Conservation (phyloP, 2,888 invertebrate genomes). For the Tipula confusa region DNA sequence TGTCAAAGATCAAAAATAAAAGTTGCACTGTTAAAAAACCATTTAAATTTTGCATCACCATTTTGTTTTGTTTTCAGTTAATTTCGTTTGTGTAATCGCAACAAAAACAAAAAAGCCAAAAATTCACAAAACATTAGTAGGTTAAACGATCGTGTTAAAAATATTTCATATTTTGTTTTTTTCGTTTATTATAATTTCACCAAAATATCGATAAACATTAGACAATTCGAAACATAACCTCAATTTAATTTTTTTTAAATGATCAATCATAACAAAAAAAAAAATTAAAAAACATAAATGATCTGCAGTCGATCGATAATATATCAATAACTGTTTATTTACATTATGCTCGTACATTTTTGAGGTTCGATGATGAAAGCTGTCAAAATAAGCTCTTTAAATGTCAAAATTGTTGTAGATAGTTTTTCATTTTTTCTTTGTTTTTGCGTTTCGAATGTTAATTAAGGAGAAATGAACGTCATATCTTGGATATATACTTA, state of each 20-base stretch:
- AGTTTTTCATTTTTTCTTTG: background rate
- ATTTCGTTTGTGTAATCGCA: background rate
- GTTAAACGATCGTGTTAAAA: conserved; percentile 9
- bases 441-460: background rate
- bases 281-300: background rate
- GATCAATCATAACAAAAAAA: background rate
- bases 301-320: background rate
- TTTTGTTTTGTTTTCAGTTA: background rate
- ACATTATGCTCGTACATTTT: background rate
- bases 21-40: too few species aligned
- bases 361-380: background rate
- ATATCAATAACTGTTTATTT: conserved; percentile 5
- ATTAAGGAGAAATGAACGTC: background rate
- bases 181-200: background rate
- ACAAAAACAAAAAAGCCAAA: background rate
- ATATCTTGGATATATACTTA: background rate
- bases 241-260: background rate
- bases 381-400: conserved; percentile 12
- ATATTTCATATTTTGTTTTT: background rate
- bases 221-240: background rate
- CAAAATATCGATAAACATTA: too few species aligned
- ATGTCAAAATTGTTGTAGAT: background rate
- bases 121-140: background rate
- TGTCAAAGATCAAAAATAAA: too few species aligned
- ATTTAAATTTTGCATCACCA: too few species aligned